Base-by-base conservation (phyloP, 1,140 invertebrate species). In the Drosophila kohkoa region DNA sequence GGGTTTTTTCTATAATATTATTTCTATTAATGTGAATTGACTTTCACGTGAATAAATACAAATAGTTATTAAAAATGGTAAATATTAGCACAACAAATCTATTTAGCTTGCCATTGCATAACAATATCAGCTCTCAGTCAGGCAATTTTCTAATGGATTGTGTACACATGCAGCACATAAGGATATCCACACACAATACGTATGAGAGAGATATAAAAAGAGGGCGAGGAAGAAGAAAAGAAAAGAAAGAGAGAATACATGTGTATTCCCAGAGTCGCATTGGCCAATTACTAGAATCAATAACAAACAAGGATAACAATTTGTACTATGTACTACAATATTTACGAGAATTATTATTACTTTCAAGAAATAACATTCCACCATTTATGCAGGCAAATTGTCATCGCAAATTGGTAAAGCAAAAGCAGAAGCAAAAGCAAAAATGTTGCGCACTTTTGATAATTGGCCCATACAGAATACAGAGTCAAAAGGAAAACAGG, bases 401-500 rank as follows among this genome's bases (percentile, higher is more conserved):
- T 41, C 54, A 25, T 6, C 2, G 15, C 7, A 35, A 30, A 38
- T 38, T 38, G 35, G 35, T 38, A 10, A 38, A 38, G 10, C 35
- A 38, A 59, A 28, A 20, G 25, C 25, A 55, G 7, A 46, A 49
- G 52, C 46, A 55, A 54, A 46, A 49, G 52, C 46, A 55, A 54
- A 58, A 54, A 59, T 41, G 20, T 52, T 59, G 71, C 49, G 63
- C 70, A 82, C 82, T 87, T 76, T 60, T 59, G 4, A 64, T 87
- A 82, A 87, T 87, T 87, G 82, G 60, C 71, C 52, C 1, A 49
- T 60, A 64, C 30, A 48, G 20, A 25, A 32, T 16, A 51, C 8
- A 13, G 13, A n/a, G 46, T 10, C 55, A 45, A 32, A 62, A 11
- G 45, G 20, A 20, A 55, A 38, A 45, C 25, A 41, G 60, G 48